Conservation (phyloP, 2,888 invertebrate species). For the Macrostomum cliftonense region DNA sequence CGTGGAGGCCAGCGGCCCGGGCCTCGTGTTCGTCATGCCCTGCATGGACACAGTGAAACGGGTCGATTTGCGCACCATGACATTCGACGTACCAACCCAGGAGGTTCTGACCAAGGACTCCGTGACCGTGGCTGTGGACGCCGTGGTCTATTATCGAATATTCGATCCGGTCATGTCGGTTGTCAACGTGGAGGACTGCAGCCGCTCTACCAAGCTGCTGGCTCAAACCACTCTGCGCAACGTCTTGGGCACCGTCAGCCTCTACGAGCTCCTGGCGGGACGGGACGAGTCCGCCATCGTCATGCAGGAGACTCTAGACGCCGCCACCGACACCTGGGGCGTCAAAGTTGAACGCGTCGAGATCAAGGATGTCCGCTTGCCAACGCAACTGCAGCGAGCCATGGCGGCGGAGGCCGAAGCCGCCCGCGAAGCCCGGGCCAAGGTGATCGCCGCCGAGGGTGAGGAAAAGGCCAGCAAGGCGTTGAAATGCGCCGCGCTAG, state of each 20-base stretch:
- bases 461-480: slow-evolving; percentile 52
- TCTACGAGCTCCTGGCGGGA: slow-evolving; percentile 9
- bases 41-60: slow-evolving; percentile 20
- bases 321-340: slow-evolving; percentile 14
- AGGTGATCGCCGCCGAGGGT: slow-evolving; percentile 30
- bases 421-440: slow-evolving; percentile 22
- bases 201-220: slow-evolving; percentile 26
- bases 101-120: slow-evolving; percentile 32
- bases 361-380: slow-evolving; percentile 43
- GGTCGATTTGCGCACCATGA: slow-evolving; percentile 15
- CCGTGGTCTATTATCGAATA: slow-evolving; percentile 32
- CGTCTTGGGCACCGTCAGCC: slow-evolving; percentile 19
- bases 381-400: slow-evolving; percentile 22
- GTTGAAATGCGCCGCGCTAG: slow-evolving; percentile 64
- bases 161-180: slow-evolving; percentile 30
- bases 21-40: slow-evolving; percentile 21
- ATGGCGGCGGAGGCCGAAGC: slow-evolving; percentile 29
- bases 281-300: slow-evolving; percentile 2
- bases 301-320: slow-evolving; percentile 14
- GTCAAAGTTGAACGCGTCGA: slow-evolving; percentile 74
- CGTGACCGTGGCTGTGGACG: slow-evolving; percentile 32
- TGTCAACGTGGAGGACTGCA: slow-evolving; percentile 32
- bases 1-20: slow-evolving; percentile 17
- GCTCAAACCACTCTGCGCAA: slow-evolving; percentile 33
- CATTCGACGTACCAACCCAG: slow-evolving; percentile 27